Base-by-base conservation (phyloP, 2,888 invertebrate genomes). In the Stegophylla sp. region DNA sequence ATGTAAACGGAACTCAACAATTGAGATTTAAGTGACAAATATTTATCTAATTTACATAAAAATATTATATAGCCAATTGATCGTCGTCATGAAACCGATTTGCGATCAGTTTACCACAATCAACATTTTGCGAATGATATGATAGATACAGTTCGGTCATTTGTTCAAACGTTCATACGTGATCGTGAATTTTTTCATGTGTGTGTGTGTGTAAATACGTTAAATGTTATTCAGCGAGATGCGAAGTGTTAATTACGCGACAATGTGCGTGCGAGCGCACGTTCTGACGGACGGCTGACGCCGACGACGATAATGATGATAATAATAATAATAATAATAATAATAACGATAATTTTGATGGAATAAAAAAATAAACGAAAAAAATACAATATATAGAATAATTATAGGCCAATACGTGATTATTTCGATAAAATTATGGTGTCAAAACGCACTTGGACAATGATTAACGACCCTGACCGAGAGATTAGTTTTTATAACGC, bases 371-470 rank as follows among this genome's bases (percentile, higher is more conserved):
- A 26, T 2, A 51, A 17, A 26, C 17, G 0, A 51, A 56, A 64
- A 75, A 64, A 53, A 26, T 23, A 41, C 20, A 41, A 28, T 41
- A n/a, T n/a, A n/a, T n/a, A n/a, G n/a, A 28, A 67, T 56, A 77
- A 56, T 69, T 61, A 71, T 41, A 26, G n/a, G 69, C 56, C 48
- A 59, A 48, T 71, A 48, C 34, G 63, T 45, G 67, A 66, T 76
- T 76, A 76, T 76, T 77, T 61, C 71, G 79, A 79, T 79, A 63
- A 79, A 79, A 71, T 69, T 71, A 79, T 28, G 71, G 79, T 71
- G 79, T 79, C 79, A 51, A 79, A 71, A 69, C 79, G 69, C 61
- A 79, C 79, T 79, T 71, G 69, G 79, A 79, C 79, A 61, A 71
- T 71, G 79, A 79, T 79, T 79, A 51, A 79, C 79, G 79, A 71